Conservation (phyloP, 2,113 vertebrate genomes). For the Microtus ochrogaster region DNA sequence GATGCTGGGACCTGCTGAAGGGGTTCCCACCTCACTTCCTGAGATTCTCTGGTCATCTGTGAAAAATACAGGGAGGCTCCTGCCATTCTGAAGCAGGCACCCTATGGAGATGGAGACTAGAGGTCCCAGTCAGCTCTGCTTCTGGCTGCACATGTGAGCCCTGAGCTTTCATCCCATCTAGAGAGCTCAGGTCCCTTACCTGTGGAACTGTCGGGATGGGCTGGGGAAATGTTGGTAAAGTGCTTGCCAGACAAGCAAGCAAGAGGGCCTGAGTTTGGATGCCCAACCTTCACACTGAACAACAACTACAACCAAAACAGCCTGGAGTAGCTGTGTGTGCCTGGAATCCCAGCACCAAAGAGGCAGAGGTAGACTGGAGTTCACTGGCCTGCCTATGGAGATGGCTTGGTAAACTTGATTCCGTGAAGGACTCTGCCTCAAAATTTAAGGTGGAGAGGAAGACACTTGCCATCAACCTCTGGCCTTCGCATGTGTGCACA, state of each 20-base stretch:
- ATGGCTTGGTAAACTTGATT: not conserved
- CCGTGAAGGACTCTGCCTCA: not conserved
- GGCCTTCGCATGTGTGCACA: not conserved
- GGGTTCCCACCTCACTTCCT: not conserved
- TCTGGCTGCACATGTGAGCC: not conserved
- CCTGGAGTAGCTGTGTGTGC: no score
- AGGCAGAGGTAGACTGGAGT: not conserved
- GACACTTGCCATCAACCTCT: not conserved
- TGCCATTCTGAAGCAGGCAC: not conserved
- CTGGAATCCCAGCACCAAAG: not conserved
- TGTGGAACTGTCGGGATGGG: no score
- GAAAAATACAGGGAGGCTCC: no score
- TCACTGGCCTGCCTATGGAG: no score
- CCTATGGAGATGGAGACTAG: not conserved
- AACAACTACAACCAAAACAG: not conserved
- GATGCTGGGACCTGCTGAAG: not conserved
- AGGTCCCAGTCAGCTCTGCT: not conserved
- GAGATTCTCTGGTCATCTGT: accelerated
- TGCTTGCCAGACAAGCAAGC: no score
- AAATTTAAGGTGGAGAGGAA: not conserved
- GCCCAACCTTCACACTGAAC: not conserved
- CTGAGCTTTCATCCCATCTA: accelerated
- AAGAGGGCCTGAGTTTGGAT: no score
- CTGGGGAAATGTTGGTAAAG: not conserved
- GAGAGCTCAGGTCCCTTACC: not conserved